These are phyloP conservation scores for Grapholita molesta DNA, from an alignment of 1,140 invertebrate genomes.

Conservation along the genomic window DNA sequence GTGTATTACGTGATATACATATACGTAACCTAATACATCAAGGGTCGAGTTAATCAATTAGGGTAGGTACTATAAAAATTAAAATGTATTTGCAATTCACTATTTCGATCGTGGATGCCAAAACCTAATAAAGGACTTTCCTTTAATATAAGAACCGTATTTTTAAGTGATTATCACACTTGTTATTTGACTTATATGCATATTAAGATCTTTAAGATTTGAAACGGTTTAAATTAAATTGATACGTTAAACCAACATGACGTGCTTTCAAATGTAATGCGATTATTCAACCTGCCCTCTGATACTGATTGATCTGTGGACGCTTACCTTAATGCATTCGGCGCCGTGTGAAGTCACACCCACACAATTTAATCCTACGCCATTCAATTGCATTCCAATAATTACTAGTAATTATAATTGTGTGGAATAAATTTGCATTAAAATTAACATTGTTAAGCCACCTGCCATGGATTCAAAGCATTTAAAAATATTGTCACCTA, in stretches of 20 bases:
- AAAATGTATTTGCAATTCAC: no score
- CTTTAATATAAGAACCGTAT: no score
- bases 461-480: no score
- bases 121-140: no score
- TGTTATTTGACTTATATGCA: not conserved
- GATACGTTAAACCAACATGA: not conserved
- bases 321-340: not conserved
- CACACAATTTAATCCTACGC: not conserved
- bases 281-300: not conserved
- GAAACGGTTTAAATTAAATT: not conserved
- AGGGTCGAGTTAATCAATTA: no score
- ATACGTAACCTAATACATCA: no score
- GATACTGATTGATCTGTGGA: not conserved
- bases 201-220: not conserved
- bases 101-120: no score
- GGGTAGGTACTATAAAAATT: no score
- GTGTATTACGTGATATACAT: no score
- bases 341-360: not conserved
- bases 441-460: not conserved
- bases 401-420: not conserved
- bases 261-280: not conserved
- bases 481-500: no score
- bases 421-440: not conserved
- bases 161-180: no score
- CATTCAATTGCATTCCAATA: not conserved